Evolutionary conservation across 2,888 invertebrate genomes (phyloP).

Genomic region (Polydesmus complanatus): DNA sequence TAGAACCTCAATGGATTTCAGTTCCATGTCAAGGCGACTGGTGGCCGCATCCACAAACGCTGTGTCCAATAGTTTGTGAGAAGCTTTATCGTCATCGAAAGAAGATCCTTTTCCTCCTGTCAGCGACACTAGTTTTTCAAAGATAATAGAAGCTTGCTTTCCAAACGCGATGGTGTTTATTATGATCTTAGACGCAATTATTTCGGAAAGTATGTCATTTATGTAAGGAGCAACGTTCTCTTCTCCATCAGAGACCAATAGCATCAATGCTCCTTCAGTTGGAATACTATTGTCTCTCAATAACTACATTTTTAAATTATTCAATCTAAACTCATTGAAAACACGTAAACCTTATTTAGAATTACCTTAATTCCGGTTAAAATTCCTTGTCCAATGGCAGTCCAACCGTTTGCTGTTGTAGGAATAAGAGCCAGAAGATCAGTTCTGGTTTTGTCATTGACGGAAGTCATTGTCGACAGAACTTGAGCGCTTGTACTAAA

Average conservation of each 20-base stretch:
- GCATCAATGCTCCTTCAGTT: slow-evolving; percentile 17
- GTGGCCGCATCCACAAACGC: slow-evolving; percentile 17
- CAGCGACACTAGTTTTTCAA: slow-evolving; percentile 16
- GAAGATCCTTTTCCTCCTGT: slow-evolving; percentile 18
- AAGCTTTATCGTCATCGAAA: slow-evolving; percentile 18
- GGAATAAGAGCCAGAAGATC: background rate
- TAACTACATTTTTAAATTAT: background rate
- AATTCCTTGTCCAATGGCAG: slow-evolving; percentile 12
- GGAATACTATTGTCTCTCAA: background rate
- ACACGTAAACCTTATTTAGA: too few relatives aligned
- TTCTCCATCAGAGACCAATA: slow-evolving; percentile 18
- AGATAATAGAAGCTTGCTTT: slow-evolving; percentile 13
- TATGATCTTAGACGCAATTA: slow-evolving; percentile 9
- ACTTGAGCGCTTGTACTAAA: slow-evolving; percentile 18
- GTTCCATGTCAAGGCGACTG: slow-evolving; percentile 17
- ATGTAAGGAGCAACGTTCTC: slow-evolving; percentile 17
- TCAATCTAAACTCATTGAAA: too few relatives aligned
- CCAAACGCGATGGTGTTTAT: slow-evolving; percentile 19
- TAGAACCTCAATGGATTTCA: slow-evolving; percentile 18
- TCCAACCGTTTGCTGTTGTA: slow-evolving; percentile 4
- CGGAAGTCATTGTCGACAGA: slow-evolving; percentile 1
- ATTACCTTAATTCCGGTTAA: slow-evolving; percentile 5
- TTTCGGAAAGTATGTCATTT: slow-evolving; percentile 11
- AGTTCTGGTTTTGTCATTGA: slow-evolving; percentile 1
- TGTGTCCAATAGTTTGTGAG: slow-evolving; percentile 14